Base-by-base conservation (phyloP, 1,140 invertebrate species). In the Agraylea sexmaculata region DNA sequence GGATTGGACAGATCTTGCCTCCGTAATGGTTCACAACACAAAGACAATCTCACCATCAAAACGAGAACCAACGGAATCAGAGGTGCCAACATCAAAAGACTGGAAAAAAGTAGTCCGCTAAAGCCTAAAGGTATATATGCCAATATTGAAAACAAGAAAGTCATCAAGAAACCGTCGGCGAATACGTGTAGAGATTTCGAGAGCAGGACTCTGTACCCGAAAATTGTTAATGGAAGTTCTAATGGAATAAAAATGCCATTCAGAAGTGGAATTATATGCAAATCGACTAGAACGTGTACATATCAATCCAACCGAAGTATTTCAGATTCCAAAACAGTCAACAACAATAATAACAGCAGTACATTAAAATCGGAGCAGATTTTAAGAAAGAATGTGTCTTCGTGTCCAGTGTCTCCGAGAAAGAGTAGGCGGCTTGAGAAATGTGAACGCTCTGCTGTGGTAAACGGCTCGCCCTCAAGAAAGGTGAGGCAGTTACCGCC, bases 371-470 rank as follows among this genome's bases (percentile, higher is more conserved):
- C 16, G 29, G 16, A 13, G 12, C 12, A 16, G 16, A 10, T 29
- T 27, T 7, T 34, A 11, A 15, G 22, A 10, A 28, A 21, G 12
- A 23, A 17, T 3, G n/a, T n/a, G 1, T 54, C 57, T 33, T 55
- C 57, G 2, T 34, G 30, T 23, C 47, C 61, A 4, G 55, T 56
- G 19, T 62, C 65, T 0, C 63, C 63, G 2, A 50, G 65, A 0
- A 68, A 68, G 43, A 66, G 63, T 0, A 48, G 60, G 12, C 47
- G 65, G 11, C 54, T 68, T 42, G 65, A 68, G 32, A 68, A 68
- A 42, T 59, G 56, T 12, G 62, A 65, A 12, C 63, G 64, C 27
- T 62, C 63, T 0, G 57, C 62, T 2, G 63, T 59, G 0, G 45
- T 68, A 13, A 68, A 68, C 34, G 65, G 60, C 25, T 66, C 64